Conservation (phyloP, 2,888 invertebrate genomes). For the Fabriciana adippe region DNA sequence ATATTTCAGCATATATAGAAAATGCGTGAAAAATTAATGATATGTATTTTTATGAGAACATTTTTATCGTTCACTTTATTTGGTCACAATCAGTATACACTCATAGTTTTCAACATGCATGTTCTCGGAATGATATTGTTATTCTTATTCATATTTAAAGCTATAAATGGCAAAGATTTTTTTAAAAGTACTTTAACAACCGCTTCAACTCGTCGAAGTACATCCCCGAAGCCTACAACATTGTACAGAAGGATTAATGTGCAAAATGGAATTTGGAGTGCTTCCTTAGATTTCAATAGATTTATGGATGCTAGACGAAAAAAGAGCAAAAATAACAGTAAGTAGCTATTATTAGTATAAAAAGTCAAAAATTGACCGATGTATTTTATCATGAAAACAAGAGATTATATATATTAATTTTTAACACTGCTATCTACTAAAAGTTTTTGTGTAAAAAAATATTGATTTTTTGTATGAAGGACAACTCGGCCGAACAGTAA, state of each 20-base stretch:
- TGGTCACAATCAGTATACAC: background rate
- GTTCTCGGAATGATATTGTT: background rate
- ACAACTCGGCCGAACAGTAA: too few species aligned
- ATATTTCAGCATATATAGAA: too few species aligned
- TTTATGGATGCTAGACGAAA: conserved; percentile 30
- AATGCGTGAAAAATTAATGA: background rate
- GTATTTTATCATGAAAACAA: too few species aligned
- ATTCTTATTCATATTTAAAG: conserved; percentile 4
- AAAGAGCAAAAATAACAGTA: conserved; percentile 14
- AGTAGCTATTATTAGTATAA: background rate
- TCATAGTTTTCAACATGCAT: conserved; percentile 9
- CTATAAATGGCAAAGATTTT: conserved; percentile 28
- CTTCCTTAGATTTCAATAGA: conserved; percentile 43
- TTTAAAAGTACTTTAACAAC: conserved; percentile 46
- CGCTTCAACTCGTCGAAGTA: conserved; percentile 38
- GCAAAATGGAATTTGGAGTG: conserved; percentile 31
- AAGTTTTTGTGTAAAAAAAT: background rate
- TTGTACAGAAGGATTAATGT: conserved; percentile 45
- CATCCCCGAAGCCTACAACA: conserved; percentile 49
- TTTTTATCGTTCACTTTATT: conserved; percentile 8
- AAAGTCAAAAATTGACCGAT: too few species aligned
- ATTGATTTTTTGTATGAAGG: too few species aligned
- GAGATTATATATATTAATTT: too few species aligned
- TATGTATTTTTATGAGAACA: background rate
- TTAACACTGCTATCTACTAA: too few species aligned